Conservation (phyloP, 1,140 invertebrate genomes). For the Eciton burchellii region DNA sequence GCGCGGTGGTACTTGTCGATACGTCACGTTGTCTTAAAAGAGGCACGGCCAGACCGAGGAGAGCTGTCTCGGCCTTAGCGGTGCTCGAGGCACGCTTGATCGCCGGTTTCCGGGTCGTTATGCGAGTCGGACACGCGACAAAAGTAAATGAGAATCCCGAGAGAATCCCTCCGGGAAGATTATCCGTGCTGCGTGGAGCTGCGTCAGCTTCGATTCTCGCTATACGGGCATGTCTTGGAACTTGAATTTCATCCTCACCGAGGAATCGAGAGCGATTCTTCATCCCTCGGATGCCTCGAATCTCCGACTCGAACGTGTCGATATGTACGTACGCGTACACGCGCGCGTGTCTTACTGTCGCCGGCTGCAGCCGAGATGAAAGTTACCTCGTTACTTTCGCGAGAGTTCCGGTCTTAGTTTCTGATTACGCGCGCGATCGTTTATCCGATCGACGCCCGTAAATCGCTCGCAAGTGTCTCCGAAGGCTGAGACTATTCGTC, state of each 20-base stretch:
- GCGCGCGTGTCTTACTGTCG: not conserved
- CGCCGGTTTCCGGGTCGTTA: not conserved
- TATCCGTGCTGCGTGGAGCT: too few relatives aligned
- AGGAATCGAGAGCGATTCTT: not conserved
- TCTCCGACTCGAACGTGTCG: not conserved
- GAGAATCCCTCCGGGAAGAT: not conserved
- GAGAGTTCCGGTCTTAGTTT: conserved; percentile 14
- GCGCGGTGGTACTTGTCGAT: conserved; percentile 58
- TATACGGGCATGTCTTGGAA: too few relatives aligned
- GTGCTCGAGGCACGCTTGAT: not conserved
- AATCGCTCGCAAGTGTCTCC: not conserved
- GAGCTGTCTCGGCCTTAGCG: conserved; percentile 12
- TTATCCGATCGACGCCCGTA: conserved; percentile 11
- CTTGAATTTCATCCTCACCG: not conserved
- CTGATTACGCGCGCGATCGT: not conserved
- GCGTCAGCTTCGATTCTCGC: too few relatives aligned
- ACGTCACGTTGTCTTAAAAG: conserved; percentile 54
- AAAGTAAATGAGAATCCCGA: conserved; percentile 7
- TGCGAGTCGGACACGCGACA: not conserved
- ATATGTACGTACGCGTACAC: not conserved
- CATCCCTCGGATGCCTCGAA: not conserved
- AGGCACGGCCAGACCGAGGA: conserved; percentile 11
- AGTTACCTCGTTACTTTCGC: not conserved
- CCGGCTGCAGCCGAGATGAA: not conserved
- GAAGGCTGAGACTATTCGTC: conserved; percentile 24